Evolutionary conservation across 2,113 vertebrate species (phyloP).

Genomic region (Aptenodytes patagonicus): DNA sequence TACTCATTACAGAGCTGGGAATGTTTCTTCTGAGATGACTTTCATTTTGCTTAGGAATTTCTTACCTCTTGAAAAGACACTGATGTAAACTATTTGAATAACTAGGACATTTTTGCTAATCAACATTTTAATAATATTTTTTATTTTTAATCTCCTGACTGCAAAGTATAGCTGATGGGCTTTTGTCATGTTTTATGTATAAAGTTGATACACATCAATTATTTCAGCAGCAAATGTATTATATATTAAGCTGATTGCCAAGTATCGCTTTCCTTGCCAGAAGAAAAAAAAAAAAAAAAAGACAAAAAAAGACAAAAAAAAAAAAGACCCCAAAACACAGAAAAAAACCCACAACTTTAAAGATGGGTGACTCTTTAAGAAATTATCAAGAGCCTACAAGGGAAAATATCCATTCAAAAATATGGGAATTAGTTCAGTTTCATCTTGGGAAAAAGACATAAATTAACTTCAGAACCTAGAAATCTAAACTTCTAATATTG

Average conservation of each 20-base stretch:
- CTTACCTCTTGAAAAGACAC: neutral
- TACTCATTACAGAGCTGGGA: neutral
- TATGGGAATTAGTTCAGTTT: neutral
- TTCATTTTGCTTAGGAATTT: neutral
- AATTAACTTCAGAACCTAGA: neutral
- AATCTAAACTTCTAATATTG: neutral
- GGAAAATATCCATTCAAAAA: neutral
- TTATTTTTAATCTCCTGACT: constrained; percentile 48
- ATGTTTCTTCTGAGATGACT: neutral
- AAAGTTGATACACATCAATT: constrained; percentile 55
- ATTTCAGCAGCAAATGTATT: constrained; percentile 15
- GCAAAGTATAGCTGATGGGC: constrained; percentile 25
- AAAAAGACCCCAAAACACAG: neutral
- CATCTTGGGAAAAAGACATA: neutral
- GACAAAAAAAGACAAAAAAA: neutral
- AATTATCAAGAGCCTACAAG: neutral
- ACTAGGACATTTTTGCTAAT: constrained; percentile 38
- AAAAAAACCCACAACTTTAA: neutral
- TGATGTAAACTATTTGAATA: constrained; percentile 26
- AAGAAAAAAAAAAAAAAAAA: neutral
- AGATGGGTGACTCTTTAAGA: neutral
- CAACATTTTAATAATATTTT: constrained; percentile 27
- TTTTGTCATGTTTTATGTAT: constrained; percentile 61
- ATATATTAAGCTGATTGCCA: constrained; percentile 47
- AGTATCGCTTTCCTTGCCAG: neutral